These are phyloP conservation scores for Lissocephala sabroskyi DNA, from an alignment of 2,888 invertebrate species.

Conservation along the genomic window DNA sequence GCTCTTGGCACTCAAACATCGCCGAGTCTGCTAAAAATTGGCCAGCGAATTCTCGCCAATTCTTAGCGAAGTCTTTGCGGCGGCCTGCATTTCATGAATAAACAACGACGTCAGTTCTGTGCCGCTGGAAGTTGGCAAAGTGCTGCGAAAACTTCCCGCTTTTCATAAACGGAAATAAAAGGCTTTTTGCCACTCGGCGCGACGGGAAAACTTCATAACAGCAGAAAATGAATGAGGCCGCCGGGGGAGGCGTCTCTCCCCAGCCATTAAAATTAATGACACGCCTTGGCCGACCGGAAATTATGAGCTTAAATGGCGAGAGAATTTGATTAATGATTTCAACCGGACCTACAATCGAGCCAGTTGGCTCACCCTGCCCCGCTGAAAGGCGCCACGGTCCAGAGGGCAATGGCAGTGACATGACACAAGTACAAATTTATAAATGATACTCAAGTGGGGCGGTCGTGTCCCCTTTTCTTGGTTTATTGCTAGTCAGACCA, in stretches of 20 bases:
- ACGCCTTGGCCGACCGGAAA: conserved; percentile 25
- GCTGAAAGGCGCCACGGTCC: too few species aligned
- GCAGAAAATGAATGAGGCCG: neutral
- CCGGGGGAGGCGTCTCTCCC: neutral
- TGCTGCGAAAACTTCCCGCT: too few species aligned
- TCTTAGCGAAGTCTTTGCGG: too few species aligned
- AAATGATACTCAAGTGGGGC: conserved; percentile 33
- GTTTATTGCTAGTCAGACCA: neutral
- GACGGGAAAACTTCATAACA: neutral
- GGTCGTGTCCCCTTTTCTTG: neutral
- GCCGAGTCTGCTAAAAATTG: too few species aligned
- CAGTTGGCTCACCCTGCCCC: neutral
- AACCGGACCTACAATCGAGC: neutral
- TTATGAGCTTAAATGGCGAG: conserved; percentile 52
- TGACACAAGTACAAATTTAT: conserved; percentile 44
- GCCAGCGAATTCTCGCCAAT: too few species aligned
- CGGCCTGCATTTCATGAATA: too few species aligned
- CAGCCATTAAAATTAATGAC: conserved; percentile 24
- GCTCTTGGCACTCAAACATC: too few species aligned
- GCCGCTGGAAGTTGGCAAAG: too few species aligned
- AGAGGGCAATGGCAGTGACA: conserved; percentile 20
- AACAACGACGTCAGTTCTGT: too few species aligned
- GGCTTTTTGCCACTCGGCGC: too few species aligned
- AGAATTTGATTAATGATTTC: conserved; percentile 55
- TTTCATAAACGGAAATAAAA: too few species aligned